These are phyloP conservation scores for Scaptomyza caliginosa DNA, from an alignment of 2,888 invertebrate genomes.

Conservation along the genomic window DNA sequence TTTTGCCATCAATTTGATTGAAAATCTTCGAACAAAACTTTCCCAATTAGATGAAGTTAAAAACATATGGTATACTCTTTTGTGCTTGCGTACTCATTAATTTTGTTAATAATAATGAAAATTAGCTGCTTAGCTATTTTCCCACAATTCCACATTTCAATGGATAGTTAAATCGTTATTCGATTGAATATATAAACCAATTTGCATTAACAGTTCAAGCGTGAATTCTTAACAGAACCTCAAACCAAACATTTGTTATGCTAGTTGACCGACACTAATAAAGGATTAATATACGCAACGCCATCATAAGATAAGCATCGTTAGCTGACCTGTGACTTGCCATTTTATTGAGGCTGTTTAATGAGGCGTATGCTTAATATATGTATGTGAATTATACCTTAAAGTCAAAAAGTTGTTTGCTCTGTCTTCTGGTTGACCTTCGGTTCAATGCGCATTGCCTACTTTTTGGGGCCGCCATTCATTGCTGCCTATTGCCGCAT, in stretches of 20 bases:
- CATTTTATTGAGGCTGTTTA: conserved; percentile 5
- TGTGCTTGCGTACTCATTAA: not conserved
- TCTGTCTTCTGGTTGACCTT: not conserved
- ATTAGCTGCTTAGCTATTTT: no score
- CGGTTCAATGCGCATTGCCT: conserved; percentile 24
- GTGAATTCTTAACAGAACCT: not conserved
- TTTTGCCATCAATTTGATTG: not conserved
- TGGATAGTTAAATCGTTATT: no score
- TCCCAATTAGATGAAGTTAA: not conserved
- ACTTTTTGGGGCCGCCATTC: conserved; percentile 20
- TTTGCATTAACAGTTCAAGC: not conserved
- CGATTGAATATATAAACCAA: no score
- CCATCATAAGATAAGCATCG: not conserved
- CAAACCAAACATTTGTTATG: not conserved
- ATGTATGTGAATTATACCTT: conserved; percentile 12
- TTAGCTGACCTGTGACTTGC: not conserved
- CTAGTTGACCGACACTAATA: not conserved
- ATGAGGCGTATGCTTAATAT: conserved; percentile 37
- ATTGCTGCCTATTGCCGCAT: conserved; percentile 20
- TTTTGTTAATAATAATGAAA: not conserved
- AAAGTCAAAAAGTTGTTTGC: conserved; percentile 2
- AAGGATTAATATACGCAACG: not conserved
- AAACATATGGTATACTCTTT: not conserved
- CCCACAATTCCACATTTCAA: no score
- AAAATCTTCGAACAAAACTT: not conserved